Percentiles rank a stretch among this genome's conserved stretches.
These are phyloP conservation scores for Polypterus bichir DNA, from an alignment of 2,113 vertebrate genomes.

Conservation along the genomic window DNA sequence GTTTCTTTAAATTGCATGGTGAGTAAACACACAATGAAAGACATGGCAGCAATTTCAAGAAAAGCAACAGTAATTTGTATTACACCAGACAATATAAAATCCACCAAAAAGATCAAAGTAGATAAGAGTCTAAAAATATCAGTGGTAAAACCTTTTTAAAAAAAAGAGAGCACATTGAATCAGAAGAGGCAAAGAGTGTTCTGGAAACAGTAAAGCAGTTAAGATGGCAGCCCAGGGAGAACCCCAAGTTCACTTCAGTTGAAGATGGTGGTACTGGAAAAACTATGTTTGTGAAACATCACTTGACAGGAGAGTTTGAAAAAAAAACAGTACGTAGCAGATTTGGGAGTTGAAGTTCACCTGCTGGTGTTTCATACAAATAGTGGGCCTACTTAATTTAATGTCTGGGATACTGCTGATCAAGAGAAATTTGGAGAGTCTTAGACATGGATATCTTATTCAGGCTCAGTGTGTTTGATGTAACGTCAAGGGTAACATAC, in stretches of 20 bases:
- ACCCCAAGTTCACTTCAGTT: constrained; percentile 64
- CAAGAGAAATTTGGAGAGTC: constrained; percentile 65
- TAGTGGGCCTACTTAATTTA: constrained; percentile 65
- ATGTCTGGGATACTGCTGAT: constrained; percentile 67
- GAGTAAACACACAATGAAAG: too few species aligned
- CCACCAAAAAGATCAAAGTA: too few species aligned
- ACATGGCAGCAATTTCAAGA: too few species aligned
- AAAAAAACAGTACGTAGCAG: constrained; percentile 76
- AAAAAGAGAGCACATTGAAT: constrained; percentile 14
- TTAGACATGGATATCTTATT: constrained; percentile 64
- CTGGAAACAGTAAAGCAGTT: constrained; percentile 20
- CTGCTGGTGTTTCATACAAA: constrained; percentile 68
- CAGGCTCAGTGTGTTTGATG: constrained; percentile 69
- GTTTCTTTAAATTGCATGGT: too few species aligned
- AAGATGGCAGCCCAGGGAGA: constrained; percentile 63
- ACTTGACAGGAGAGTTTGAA: constrained; percentile 66
- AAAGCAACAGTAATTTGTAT: too few species aligned
- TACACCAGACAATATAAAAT: too few species aligned
- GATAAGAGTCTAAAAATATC: too few species aligned
- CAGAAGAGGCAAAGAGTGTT: constrained; percentile 27
- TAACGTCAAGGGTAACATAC: constrained; percentile 57
- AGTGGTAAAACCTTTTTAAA: too few species aligned
- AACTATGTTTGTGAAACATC: constrained; percentile 65
- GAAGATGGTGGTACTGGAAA: constrained; percentile 67
- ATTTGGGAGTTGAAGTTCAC: constrained; percentile 63